A percentile compares a stretch with the other conserved stretches of the same genome.
Evolutionary conservation across 2,113 vertebrate genomes (phyloP).

Genomic region (Arothron firmamentum): DNA sequence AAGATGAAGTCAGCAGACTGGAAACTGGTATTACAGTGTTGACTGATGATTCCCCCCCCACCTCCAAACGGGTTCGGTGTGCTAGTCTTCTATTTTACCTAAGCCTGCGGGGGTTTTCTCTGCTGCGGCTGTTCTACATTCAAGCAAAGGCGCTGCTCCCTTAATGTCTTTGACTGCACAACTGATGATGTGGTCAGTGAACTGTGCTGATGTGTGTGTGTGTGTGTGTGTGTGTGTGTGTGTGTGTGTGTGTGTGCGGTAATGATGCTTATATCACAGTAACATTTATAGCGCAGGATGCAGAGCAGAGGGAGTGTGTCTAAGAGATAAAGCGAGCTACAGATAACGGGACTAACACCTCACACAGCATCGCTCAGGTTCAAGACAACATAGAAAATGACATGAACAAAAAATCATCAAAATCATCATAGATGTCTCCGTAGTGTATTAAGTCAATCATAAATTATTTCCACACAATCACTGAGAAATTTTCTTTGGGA

Average conservation of each 20-base stretch:
- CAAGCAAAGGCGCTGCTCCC: constrained; percentile 24
- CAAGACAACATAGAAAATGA: no score
- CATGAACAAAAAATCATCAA: no score
- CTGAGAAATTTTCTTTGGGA: constrained; percentile 1
- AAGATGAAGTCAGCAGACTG: no score
- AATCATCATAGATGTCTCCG: no score
- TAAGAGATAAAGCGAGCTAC: constrained; percentile 38
- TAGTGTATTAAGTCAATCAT: background rate
- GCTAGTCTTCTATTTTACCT: constrained; percentile 12
- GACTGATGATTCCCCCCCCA: background rate
- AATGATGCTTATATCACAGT: constrained; percentile 42
- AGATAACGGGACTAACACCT: background rate
- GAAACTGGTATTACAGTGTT: no score
- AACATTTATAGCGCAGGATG: constrained; percentile 57
- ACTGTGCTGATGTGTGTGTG: constrained; percentile 22
- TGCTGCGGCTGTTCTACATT: constrained; percentile 22
- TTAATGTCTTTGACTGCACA: constrained; percentile 40
- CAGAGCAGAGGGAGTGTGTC: constrained; percentile 38
- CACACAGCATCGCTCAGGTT: no score
- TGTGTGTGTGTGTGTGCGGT: constrained; percentile 31
- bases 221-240: constrained; percentile 24
- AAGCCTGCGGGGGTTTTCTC: constrained; percentile 22
- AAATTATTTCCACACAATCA: background rate
- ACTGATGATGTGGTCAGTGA: constrained; percentile 53
- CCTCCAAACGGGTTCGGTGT: background rate